Base-by-base conservation (phyloP, 2,797 vertebrate genomes). In the Microctenopoma steveboyesi region DNA sequence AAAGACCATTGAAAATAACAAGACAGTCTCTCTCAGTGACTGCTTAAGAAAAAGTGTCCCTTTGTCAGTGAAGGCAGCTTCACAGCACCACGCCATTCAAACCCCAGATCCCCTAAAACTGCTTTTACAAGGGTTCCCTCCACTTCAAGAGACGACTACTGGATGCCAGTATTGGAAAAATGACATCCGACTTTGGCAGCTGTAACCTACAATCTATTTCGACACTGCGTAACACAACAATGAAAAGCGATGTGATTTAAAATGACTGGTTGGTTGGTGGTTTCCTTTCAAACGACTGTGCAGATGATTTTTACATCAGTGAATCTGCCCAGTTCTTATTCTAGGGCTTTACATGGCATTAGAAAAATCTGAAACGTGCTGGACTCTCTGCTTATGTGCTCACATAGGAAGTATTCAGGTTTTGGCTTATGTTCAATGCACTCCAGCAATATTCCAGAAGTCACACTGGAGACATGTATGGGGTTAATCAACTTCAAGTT, bases 1-100 rank as follows among this genome's bases (percentile, higher is more conserved):
- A 93, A 90, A 91, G 88, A 71, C 76, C 88, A 91, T 91, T 93
- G 86, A 92, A 86, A 78, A 83, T 72, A 89, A 91, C 86, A 89
- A 83, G 84, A 83, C 77, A 60, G 72, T 51, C 84, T 89, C 82
- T 84, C 83, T 88, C 69, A 89, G 83, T 61, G 74, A 71, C 74
- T 61, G 83, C 52, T 83, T 63, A 76, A 79, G 76, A 81, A 86
- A 89, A 88, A 88, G 82, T 84, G 84, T 81, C 76, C 64, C 70
- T 87, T 88, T 90, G 85, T 91, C 76, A 71, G 81, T 64, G 28
- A 46, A 62, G 59, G 82, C 83, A 80, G 65, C 80, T 76, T 86
- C 84, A 78, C 72, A 78, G 75, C 72, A 54, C 63, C 28, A 12
- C 8, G 10, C 69, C 72, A 67, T 69, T 84, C 79, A 85, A 78